These are phyloP conservation scores for Heliconius aoede DNA, from an alignment of 2,888 invertebrate species.

Conservation along the genomic window DNA sequence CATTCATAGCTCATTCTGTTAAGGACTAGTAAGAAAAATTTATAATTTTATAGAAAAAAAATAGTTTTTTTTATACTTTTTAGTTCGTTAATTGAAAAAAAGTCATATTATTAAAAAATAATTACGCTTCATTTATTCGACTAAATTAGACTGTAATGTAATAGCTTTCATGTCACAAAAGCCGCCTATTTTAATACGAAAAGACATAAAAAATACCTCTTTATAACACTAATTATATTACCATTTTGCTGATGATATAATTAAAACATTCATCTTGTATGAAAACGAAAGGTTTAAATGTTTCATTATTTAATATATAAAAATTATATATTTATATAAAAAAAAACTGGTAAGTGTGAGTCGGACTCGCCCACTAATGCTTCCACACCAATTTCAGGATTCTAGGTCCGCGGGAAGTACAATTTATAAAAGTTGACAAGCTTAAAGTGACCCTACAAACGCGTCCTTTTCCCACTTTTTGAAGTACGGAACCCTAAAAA, in stretches of 20 bases:
- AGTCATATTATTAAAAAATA: constrained; percentile 24
- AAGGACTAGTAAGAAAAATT: constrained; percentile 23
- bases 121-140: constrained; percentile 15
- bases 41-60: constrained; percentile 6
- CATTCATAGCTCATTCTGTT: constrained; percentile 26
- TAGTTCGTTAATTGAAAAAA: neutral
- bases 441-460: too few relatives aligned
- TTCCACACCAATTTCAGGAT: too few relatives aligned
- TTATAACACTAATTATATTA: constrained; percentile 7
- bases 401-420: too few relatives aligned
- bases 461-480: too few relatives aligned
- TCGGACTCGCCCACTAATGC: too few relatives aligned
- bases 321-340: neutral
- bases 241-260: constrained; percentile 3
- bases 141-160: constrained; percentile 10
- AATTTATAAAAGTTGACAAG: too few relatives aligned
- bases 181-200: constrained; percentile 11
- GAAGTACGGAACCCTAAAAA: neutral
- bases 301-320: constrained; percentile 16
- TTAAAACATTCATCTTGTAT: constrained; percentile 14
- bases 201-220: constrained; percentile 1
- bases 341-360: too few relatives aligned
- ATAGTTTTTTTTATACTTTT: neutral
- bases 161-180: constrained; percentile 12
- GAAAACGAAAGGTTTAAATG: neutral